Conservation (phyloP, 92 coral and sea anemone genomes). For the Plumapathes pennacea region DNA sequence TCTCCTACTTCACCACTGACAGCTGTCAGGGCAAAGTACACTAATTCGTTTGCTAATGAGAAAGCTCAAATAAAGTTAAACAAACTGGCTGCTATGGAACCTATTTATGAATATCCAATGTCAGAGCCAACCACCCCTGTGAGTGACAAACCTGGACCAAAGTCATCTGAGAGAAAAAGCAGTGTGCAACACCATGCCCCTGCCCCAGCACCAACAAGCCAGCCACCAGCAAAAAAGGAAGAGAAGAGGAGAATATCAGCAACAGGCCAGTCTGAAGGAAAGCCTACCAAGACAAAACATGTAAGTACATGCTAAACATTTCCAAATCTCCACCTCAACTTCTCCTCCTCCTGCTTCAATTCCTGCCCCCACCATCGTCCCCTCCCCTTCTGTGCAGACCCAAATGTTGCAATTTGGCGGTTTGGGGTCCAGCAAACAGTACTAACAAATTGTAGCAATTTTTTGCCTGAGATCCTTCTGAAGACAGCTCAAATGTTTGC, state of each 20-base stretch:
- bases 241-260: slow-evolving; percentile 30
- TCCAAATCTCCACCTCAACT: background rate
- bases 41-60: slow-evolving; percentile 66
- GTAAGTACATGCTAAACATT: slow-evolving; percentile 38
- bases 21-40: slow-evolving; percentile 45
- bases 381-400: too few relatives aligned
- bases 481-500: too few relatives aligned
- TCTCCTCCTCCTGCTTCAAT: too few relatives aligned
- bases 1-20: slow-evolving; percentile 53
- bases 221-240: slow-evolving; percentile 34
- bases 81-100: slow-evolving; percentile 88
- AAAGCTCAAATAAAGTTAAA: slow-evolving; percentile 76
- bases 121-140: slow-evolving; percentile 43
- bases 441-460: too few relatives aligned
- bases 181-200: slow-evolving; percentile 9
- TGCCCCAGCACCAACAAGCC: slow-evolving; percentile 11
- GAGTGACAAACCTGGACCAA: slow-evolving; percentile 27
- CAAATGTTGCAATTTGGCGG: too few relatives aligned
- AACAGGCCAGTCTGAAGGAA: slow-evolving; percentile 35
- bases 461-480: too few relatives aligned
- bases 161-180: slow-evolving; percentile 42
- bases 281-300: slow-evolving; percentile 61
- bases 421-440: too few relatives aligned
- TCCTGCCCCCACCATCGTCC: too few relatives aligned
- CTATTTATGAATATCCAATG: slow-evolving; percentile 73